A percentile compares a stretch with the other conserved stretches of the same genome.
Conservation (phyloP, 2,888 invertebrate species). For the Dugesia japonica region DNA sequence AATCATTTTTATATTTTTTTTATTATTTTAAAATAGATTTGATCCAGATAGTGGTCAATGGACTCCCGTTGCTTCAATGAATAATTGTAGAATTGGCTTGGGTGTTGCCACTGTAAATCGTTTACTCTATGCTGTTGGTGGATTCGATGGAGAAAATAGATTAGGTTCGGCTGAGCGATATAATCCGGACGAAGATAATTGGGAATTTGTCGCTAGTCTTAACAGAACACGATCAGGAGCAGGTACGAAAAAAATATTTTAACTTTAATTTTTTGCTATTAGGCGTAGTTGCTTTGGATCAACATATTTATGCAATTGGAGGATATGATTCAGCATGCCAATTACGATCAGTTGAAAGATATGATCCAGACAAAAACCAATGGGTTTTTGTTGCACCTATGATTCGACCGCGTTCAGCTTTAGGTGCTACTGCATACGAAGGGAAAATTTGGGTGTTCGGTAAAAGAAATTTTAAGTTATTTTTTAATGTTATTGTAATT, state of each 20-base stretch:
- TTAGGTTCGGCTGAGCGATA: constrained; percentile 70
- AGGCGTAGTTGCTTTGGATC: constrained; percentile 65
- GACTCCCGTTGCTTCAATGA: constrained; percentile 55
- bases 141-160: constrained; percentile 67
- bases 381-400: constrained; percentile 67
- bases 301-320: constrained; percentile 76
- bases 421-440: constrained; percentile 69
- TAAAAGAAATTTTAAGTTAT: constrained; percentile 41
- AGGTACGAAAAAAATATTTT: constrained; percentile 50
- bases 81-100: constrained; percentile 57
- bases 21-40: constrained; percentile 52
- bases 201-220: constrained; percentile 68
- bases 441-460: constrained; percentile 75
- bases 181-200: constrained; percentile 75
- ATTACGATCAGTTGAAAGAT: constrained; percentile 67
- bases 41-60: constrained; percentile 70
- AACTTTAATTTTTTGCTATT: constrained; percentile 34
- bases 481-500: constrained; percentile 36
- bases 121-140: constrained; percentile 65
- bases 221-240: constrained; percentile 65
- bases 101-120: constrained; percentile 53
- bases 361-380: constrained; percentile 63
- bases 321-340: constrained; percentile 76
- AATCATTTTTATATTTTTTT: too few species aligned
- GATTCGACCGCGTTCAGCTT: constrained; percentile 66